Conservation (phyloP, 2,888 invertebrate genomes). For the Tanytarsus gracilentus region DNA sequence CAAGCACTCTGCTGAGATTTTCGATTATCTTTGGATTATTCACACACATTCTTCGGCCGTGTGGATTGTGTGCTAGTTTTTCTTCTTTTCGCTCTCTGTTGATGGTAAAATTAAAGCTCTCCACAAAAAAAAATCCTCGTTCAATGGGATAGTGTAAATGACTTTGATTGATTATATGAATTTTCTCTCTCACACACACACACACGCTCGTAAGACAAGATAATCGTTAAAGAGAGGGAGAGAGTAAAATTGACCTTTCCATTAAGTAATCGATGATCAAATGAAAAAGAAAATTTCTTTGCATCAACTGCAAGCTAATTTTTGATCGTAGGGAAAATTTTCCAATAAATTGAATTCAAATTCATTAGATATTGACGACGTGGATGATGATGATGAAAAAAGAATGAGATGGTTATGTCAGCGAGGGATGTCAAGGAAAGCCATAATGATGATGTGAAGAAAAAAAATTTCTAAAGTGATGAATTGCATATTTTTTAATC, state of each 20-base stretch:
- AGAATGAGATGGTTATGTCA: not conserved
- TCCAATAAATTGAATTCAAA: constrained; percentile 23
- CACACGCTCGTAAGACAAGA: not conserved
- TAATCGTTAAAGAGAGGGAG: not conserved
- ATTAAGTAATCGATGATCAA: constrained; percentile 1
- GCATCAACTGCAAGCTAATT: constrained; percentile 11
- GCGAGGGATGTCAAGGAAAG: not conserved
- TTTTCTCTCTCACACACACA: not conserved
- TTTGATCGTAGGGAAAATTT: not conserved
- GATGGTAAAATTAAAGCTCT: no score
- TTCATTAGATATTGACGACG: constrained; percentile 18
- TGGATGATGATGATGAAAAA: no score
- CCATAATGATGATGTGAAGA: not conserved
- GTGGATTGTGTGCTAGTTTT: no score
- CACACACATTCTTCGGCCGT: no score
- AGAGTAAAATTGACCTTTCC: not conserved
- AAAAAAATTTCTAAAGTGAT: not conserved
- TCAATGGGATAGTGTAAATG: constrained; percentile 15
- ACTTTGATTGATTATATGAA: constrained; percentile 27
- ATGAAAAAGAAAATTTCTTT: not conserved
- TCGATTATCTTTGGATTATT: no score
- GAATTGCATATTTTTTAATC: constrained; percentile 11
- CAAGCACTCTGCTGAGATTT: no score
- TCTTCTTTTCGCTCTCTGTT: no score
- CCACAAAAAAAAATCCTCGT: not conserved